Conservation (phyloP, 2,797 vertebrate species). For the Pygocentrus nattereri region DNA sequence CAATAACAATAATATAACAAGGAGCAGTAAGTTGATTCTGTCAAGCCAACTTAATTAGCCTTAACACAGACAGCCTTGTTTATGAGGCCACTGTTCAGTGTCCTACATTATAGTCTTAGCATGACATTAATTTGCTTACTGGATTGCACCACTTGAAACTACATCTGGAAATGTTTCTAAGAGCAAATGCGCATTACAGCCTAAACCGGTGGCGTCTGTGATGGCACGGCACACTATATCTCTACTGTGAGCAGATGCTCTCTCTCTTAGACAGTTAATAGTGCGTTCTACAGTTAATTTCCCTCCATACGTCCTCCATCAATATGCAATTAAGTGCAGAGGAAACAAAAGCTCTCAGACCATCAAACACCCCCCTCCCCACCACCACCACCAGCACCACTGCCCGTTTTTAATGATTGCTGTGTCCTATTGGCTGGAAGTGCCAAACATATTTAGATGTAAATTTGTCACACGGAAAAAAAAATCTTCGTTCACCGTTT, state of each 20-base stretch:
- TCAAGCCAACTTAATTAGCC: background rate
- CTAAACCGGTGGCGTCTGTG: slow-evolving; percentile 63
- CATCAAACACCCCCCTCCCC: slow-evolving; percentile 61
- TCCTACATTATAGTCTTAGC: background rate
- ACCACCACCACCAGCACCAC: background rate
- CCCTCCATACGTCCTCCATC: slow-evolving; percentile 79
- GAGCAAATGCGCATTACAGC: slow-evolving; percentile 29
- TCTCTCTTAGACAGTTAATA: slow-evolving; percentile 77
- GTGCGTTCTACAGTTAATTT: slow-evolving; percentile 80
- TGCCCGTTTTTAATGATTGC: slow-evolving; percentile 70
- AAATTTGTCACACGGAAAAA: slow-evolving; percentile 62
- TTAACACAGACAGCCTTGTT: background rate
- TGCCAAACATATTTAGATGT: slow-evolving; percentile 67
- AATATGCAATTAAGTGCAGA: slow-evolving; percentile 82
- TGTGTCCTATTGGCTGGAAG: slow-evolving; percentile 64
- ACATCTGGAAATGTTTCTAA: background rate
- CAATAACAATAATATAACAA: too few relatives aligned
- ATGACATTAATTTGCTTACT: background rate
- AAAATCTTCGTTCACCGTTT: slow-evolving; percentile 48
- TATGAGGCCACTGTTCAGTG: background rate
- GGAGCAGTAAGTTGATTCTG: too few relatives aligned
- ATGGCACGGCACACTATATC: slow-evolving; percentile 69
- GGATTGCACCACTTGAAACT: background rate
- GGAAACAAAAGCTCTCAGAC: slow-evolving; percentile 71
- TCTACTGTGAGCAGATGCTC: slow-evolving; percentile 68